A percentile compares a stretch with the other conserved stretches of the same genome.
These are phyloP conservation scores for Acanthosepion pharaonis DNA, from an alignment of 2,888 invertebrate genomes.

Conservation along the genomic window DNA sequence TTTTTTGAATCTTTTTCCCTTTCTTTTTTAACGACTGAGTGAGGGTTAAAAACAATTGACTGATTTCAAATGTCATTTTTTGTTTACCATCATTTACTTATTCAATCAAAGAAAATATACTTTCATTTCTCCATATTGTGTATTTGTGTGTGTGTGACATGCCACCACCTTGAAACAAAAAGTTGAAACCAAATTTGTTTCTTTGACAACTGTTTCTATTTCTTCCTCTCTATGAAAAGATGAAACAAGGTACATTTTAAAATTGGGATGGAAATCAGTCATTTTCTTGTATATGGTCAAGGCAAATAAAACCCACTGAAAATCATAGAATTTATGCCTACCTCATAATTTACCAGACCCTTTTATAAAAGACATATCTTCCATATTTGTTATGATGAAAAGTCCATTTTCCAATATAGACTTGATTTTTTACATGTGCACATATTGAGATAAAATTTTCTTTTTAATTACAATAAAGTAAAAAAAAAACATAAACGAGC, in stretches of 20 bases:
- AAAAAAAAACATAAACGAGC: too few species aligned
- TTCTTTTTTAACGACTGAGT: background rate
- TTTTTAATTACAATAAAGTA: too few species aligned
- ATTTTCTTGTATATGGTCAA: background rate
- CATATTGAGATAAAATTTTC: too few species aligned
- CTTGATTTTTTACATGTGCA: too few species aligned
- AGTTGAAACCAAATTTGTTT: background rate
- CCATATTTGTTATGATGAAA: background rate
- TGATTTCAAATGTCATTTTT: background rate
- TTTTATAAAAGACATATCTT: background rate
- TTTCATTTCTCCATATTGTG: background rate
- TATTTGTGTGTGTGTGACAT: background rate
- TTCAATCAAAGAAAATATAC: background rate
- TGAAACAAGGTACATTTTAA: background rate
- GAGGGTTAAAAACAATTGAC: background rate
- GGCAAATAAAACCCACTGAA: background rate
- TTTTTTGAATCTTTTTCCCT: background rate
- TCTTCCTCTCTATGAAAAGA: background rate
- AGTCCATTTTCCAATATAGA: too few species aligned
- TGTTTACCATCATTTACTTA: constrained; percentile 33
- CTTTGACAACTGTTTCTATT: background rate
- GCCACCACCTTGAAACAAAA: background rate
- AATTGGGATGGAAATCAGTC: background rate
- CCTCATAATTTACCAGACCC: background rate
- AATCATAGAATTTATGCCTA: background rate